A percentile compares a stretch with the other conserved stretches of the same genome.
Evolutionary conservation across 2,888 invertebrate genomes (phyloP).

Genomic region (Sylvicola cinctus): DNA sequence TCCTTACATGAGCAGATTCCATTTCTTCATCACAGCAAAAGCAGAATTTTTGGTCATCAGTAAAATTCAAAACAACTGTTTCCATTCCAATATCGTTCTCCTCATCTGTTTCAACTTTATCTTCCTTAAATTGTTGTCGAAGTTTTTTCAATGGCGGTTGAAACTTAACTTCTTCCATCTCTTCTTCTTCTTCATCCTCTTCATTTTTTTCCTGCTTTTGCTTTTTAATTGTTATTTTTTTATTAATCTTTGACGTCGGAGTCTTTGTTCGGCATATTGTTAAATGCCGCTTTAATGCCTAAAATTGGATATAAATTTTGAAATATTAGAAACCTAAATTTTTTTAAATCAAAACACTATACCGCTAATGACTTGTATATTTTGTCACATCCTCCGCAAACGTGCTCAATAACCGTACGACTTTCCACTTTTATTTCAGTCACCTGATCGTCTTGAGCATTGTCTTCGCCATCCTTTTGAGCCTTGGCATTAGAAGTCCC

Average conservation of each 20-base stretch:
- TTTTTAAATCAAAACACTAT: neutral
- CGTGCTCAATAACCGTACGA: conserved; percentile 14
- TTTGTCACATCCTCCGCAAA: conserved; percentile 23
- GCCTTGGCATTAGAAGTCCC: no score
- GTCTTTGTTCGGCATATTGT: conserved; percentile 2
- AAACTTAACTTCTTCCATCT: no score
- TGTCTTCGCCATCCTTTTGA: neutral
- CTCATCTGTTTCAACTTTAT: neutral
- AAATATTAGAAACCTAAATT: neutral
- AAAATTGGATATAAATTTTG: neutral
- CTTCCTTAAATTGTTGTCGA: no score
- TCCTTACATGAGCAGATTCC: conserved; percentile 22
- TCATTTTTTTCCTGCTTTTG: neutral
- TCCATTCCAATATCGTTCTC: conserved; percentile 14
- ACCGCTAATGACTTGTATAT: conserved; percentile 12
- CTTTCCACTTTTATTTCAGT: no score
- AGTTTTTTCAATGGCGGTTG: no score
- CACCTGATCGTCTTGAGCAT: neutral
- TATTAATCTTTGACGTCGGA: neutral
- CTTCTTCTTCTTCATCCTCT: neutral
- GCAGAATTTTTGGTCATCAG: conserved; percentile 16
- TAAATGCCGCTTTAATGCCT: conserved; percentile 5
- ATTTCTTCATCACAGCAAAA: conserved; percentile 24
- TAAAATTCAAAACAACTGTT: conserved; percentile 11
- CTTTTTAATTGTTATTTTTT: neutral